Evolutionary conservation across 92 coral and sea anemone species (phyloP), one percentile per base, ranked within the genome.

Genomic region (Porites cylindrica): DNA sequence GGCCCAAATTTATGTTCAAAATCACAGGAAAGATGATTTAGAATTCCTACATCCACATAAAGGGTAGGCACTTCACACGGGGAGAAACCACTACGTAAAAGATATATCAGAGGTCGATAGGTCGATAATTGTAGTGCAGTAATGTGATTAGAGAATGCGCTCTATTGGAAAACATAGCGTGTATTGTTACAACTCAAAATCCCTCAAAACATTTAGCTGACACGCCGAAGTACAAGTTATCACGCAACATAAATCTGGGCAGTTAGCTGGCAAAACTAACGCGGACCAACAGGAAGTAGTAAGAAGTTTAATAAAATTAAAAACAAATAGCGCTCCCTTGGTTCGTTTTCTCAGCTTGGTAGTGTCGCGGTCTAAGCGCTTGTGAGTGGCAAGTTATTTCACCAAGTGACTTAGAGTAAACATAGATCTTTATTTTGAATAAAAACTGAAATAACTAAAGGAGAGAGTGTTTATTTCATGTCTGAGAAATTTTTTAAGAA

Each of bases 91-190:
- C 83, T 85, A 67, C 4, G 68, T 23, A 67, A 85, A 66, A 75
- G 76, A 85, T 77, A 85, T 66, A 66, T 67, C 53, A 85, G 88
- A 38, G 97, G 93, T 94, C 97, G 93, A 90, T 92, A 94, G 97
- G 97, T 94, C 97, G 94, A 79, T 58, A 86, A 89, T 78, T 75
- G 92, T 77, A 67, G 90, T 65, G 66, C 63, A 78, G 81, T 85
- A 89, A 89, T 86, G 86, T 70, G 89, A 91, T 81, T 91, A 87
- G 78, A 86, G 85, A 91, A 76, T 29, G 83, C 54, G 70, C 53
- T n/a, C 80, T 17, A 75, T 43, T 83, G 79, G 65, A 64, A 70
- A 82, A 83, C 47, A 38, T 83, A 53, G 61, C 79, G 80, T 74
- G 87, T 83, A 73, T 83, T 83, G 87, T 83, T 83, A 20, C 75